Evolutionary conservation across 2,113 vertebrate species (phyloP).

Genomic region (Nematolebias whitei): DNA sequence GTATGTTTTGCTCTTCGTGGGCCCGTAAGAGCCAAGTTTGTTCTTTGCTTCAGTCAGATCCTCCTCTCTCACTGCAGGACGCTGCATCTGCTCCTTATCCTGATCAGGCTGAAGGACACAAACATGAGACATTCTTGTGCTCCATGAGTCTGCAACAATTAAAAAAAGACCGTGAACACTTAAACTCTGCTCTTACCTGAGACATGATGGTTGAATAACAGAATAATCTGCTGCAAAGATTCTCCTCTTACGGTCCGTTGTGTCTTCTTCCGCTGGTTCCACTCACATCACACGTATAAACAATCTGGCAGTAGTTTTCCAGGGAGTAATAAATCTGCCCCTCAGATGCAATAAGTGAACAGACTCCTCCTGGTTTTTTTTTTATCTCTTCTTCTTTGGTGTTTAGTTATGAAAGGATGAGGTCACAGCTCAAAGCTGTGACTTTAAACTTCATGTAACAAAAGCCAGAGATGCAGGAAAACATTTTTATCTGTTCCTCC

Average conservation of each 20-base stretch:
- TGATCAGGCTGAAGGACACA: slow-evolving; percentile 49
- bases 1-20: slow-evolving; percentile 91
- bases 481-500: neutral
- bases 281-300: slow-evolving; percentile 17
- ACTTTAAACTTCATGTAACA: neutral
- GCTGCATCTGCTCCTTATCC: slow-evolving; percentile 81
- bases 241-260: slow-evolving; percentile 13
- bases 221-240: slow-evolving; percentile 13
- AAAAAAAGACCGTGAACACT: neutral
- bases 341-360: slow-evolving; percentile 10
- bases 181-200: slow-evolving; percentile 54
- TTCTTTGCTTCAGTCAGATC: slow-evolving; percentile 86
- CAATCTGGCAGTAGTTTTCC: slow-evolving; percentile 39
- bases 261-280: slow-evolving; percentile 14
- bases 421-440: slow-evolving; percentile 22
- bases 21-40: slow-evolving; percentile 80
- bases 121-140: neutral
- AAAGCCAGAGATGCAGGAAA: slow-evolving; percentile 8
- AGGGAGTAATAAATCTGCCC: slow-evolving; percentile 53
- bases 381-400: slow-evolving; percentile 28
- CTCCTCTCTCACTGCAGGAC: slow-evolving; percentile 89
- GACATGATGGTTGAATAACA: slow-evolving; percentile 63
- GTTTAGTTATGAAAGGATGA: slow-evolving; percentile 36
- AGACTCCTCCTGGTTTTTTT: slow-evolving; percentile 56
- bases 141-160: neutral